Conservation (phyloP, 2,113 vertebrate genomes). For the Nibea albiflora region DNA sequence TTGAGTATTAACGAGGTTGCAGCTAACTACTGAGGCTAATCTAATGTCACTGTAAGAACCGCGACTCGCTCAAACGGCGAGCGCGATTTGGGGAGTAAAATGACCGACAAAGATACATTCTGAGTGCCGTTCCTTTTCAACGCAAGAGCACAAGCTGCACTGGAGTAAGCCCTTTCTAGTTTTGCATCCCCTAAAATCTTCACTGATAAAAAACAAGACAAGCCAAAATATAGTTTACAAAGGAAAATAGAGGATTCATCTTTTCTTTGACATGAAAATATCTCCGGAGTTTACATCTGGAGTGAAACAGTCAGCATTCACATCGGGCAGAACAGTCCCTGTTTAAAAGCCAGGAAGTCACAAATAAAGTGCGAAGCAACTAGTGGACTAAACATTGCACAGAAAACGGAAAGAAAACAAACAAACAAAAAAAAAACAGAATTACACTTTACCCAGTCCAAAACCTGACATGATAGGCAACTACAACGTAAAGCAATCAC, state of each 20-base stretch:
- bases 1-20: slow-evolving; percentile 1
- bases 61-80: not conserved
- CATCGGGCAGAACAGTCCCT: slow-evolving; percentile 78
- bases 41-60: slow-evolving; percentile 8
- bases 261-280: slow-evolving; percentile 79
- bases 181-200: slow-evolving; percentile 78
- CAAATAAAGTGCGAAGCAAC: slow-evolving; percentile 83
- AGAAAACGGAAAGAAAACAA: slow-evolving; percentile 12
- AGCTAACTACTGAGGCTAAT: slow-evolving; percentile 17
- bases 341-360: slow-evolving; percentile 76
- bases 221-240: slow-evolving; percentile 72
- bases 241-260: slow-evolving; percentile 76
- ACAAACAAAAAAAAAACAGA: not conserved
- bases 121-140: slow-evolving; percentile 66
- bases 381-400: slow-evolving; percentile 74
- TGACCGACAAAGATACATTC: slow-evolving; percentile 66
- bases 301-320: slow-evolving; percentile 83
- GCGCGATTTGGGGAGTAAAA: not conserved
- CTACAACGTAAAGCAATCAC: slow-evolving; percentile 49
- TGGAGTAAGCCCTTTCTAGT: slow-evolving; percentile 82
- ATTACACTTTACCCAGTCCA: slow-evolving; percentile 55
- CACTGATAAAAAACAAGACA: slow-evolving; percentile 59
- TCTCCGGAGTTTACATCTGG: slow-evolving; percentile 64
- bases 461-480: slow-evolving; percentile 66
- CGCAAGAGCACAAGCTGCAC: slow-evolving; percentile 74